These are phyloP conservation scores for Sphinx pinastri DNA, from an alignment of 2,888 invertebrate genomes.

Conservation along the genomic window DNA sequence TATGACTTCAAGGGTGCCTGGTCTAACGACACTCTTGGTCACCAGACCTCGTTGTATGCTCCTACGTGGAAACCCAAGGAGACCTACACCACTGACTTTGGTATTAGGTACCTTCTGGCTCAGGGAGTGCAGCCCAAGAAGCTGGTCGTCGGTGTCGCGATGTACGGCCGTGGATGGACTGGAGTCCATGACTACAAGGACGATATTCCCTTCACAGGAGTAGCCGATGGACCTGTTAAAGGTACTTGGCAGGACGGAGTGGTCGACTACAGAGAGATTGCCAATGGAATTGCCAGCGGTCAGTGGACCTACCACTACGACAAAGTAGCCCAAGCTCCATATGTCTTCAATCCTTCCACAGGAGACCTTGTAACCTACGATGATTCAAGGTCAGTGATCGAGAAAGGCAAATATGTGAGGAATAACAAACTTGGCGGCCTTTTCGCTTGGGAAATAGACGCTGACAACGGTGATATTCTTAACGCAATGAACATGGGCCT, in stretches of 20 bases:
- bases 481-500: conserved; percentile 80
- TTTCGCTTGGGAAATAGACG: conserved; percentile 79
- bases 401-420: conserved; percentile 77
- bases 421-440: conserved; percentile 76
- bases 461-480: conserved; percentile 76
- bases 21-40: conserved; percentile 77
- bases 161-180: conserved; percentile 80
- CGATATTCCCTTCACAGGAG: conserved; percentile 74
- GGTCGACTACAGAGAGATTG: conserved; percentile 77
- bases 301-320: conserved; percentile 79
- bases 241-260: conserved; percentile 81
- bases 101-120: conserved; percentile 71
- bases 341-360: conserved; percentile 72
- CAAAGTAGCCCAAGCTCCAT: conserved; percentile 74
- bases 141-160: conserved; percentile 76
- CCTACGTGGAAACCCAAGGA: conserved; percentile 75
- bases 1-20: conserved; percentile 81
- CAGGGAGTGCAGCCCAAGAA: conserved; percentile 78
- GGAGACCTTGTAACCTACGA: conserved; percentile 78
- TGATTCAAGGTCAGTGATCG: conserved; percentile 74
- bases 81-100: conserved; percentile 79
- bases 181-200: conserved; percentile 69
- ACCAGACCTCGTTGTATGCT: conserved; percentile 73
- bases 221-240: conserved; percentile 74
- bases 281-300: conserved; percentile 69